Base-by-base conservation (phyloP, 2,888 invertebrate genomes). In the Eupelmus urozonus region DNA sequence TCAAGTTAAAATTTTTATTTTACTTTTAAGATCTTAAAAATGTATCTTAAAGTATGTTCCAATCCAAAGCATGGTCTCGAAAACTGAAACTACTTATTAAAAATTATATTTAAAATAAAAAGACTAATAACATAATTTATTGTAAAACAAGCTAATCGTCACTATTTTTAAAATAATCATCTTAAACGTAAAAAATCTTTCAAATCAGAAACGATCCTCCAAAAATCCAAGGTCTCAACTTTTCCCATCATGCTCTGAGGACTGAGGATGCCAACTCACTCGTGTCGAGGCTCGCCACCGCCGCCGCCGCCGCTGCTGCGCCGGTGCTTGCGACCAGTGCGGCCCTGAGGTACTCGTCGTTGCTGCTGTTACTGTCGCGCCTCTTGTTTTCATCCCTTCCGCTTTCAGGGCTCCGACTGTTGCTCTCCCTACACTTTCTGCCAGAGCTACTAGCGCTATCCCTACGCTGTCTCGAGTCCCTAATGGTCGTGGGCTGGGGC, bases 321-420 rank as follows among this genome's bases (percentile, higher is more conserved):
- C 9, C 49, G 25, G 20, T 42, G 20, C 34, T 49, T 23, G 55
- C 42, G 25, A 85, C 83, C 67, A 87, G 81, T 69, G 86, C 82
- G n/a, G 88, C 85, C 73, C 89, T 87, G 76, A 89, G 86, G 82
- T 90, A 89, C 82, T 89, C 89, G 80, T 89, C 89, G 81, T 87
- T 88, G 82, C 84, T 93, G 87, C 92, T 93, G 85, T 91, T 91
- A 40, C 92, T 92, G 82, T 91, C 91, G 80, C 34, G 42, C 9
- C 60, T 53, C 29, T 65, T 70, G 1, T 3, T 9, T 3, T n/a
- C 23, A 0, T 65, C 70, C n/a, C 60, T 67, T 2, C 60, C 42
- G n/a, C 51, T 53, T 23, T 75, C 72, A 13, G 76, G 72, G 27
- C 66, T 79, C 3, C 49, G 70, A 20, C 76, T 76, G 34, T 16